These are phyloP conservation scores for Marisa cornuarietis DNA, from an alignment of 1,140 invertebrate genomes.

Conservation along the genomic window DNA sequence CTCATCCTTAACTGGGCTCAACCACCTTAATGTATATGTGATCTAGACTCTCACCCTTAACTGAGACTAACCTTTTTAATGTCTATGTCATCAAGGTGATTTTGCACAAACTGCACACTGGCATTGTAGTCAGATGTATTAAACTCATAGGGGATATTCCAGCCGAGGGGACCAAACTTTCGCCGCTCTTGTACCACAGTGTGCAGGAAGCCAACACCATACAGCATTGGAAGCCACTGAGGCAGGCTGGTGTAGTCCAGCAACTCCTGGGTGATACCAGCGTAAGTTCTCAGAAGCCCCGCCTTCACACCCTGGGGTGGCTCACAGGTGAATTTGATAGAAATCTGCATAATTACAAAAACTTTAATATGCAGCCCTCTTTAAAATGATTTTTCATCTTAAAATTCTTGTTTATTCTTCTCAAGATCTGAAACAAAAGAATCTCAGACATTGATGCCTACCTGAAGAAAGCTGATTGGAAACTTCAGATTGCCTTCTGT, in stretches of 20 bases:
- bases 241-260: conserved; percentile 53
- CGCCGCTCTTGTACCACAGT: conserved; percentile 65
- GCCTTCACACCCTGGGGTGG: conserved; percentile 66
- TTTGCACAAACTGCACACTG: conserved; percentile 94
- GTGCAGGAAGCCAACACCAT: conserved; percentile 88
- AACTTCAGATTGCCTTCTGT: conserved; percentile 58
- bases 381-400: background rate
- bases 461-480: conserved; percentile 60
- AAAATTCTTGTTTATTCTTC: background rate
- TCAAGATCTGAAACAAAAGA: background rate
- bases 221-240: conserved; percentile 93
- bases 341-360: conserved; percentile 36
- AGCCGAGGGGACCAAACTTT: conserved; percentile 65
- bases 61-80: conserved; percentile 77
- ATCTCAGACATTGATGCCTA: conserved; percentile 14
- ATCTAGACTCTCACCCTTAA: conserved; percentile 67
- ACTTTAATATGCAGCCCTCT: too few species aligned
- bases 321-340: conserved; percentile 65
- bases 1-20: background rate
- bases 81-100: conserved; percentile 96
- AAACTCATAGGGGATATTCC: conserved; percentile 83
- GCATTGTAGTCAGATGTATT: conserved; percentile 95
- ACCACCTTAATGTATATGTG: conserved; percentile 94
- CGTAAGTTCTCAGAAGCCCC: conserved; percentile 63
- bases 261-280: conserved; percentile 57